Conservation (phyloP, 2,113 vertebrate genomes). For the Oenanthe melanoleuca region DNA sequence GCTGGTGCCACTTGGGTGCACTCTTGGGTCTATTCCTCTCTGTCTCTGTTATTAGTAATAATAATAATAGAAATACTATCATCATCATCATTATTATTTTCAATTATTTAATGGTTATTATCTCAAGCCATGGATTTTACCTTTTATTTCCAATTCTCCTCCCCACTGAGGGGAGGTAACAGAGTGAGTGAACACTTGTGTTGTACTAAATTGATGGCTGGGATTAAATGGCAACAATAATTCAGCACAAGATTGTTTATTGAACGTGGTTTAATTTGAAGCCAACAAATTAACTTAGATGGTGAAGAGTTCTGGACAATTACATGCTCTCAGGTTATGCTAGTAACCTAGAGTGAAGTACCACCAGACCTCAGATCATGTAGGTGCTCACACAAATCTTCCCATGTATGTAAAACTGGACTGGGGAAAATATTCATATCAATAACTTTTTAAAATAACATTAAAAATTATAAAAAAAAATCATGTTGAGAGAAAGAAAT, state of each 20-base stretch:
- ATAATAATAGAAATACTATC: neutral
- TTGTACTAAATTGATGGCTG: neutral
- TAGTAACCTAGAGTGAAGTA: neutral
- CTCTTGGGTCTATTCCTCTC: neutral
- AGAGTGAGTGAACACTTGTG: neutral
- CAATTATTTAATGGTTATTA: neutral
- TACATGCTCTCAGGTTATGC: neutral
- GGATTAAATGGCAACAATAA: neutral
- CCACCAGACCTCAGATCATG: neutral
- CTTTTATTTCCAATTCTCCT: neutral
- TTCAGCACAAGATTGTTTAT: neutral
- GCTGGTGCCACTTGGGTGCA: neutral
- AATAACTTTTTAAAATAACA: fast-evolving
- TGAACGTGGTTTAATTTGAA: neutral
- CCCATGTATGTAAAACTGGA: neutral
- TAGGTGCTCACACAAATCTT: neutral
- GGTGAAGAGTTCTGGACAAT: neutral
- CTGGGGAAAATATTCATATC: fast-evolving
- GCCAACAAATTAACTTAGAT: neutral
- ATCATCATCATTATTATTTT: neutral
- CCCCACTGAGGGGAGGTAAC: neutral
- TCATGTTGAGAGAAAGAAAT: neutral
- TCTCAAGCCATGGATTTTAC: neutral
- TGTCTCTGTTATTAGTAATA: neutral
- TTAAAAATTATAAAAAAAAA: too few species aligned